A percentile compares a stretch with the other conserved stretches of the same genome.
phyloP scores from a whole-genome alignment of 2,888 invertebrate genomes.

The Spodoptera picta region DNA sequence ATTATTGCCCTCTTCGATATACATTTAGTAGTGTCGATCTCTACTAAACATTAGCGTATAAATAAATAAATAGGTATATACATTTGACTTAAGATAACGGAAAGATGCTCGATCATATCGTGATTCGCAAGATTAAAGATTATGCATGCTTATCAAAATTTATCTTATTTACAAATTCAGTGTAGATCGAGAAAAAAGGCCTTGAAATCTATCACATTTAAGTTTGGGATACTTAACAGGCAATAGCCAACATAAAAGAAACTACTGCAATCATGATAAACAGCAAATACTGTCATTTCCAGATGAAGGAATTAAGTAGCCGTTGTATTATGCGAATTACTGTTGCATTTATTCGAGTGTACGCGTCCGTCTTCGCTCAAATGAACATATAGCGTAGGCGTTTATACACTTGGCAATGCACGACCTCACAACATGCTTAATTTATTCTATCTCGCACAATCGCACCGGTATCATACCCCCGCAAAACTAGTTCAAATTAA shows the following conservation, averaged over 20 bases:
- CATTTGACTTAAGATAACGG: slow-evolving; percentile 66
- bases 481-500: slow-evolving; percentile 66
- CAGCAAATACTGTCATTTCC: slow-evolving; percentile 76
- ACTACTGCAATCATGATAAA: slow-evolving; percentile 65
- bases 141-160: slow-evolving; percentile 75
- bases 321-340: slow-evolving; percentile 79
- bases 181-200: slow-evolving; percentile 79
- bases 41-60: slow-evolving; percentile 64
- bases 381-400: slow-evolving; percentile 85
- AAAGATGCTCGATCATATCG: slow-evolving; percentile 72
- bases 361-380: slow-evolving; percentile 82
- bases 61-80: slow-evolving; percentile 75
- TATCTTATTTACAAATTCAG: slow-evolving; percentile 86
- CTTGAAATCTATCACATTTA: slow-evolving; percentile 84
- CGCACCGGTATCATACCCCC: slow-evolving; percentile 75
- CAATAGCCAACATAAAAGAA: slow-evolving; percentile 84
- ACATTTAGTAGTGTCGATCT: slow-evolving; percentile 64
- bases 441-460: slow-evolving; percentile 79
- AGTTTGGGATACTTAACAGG: slow-evolving; percentile 79
- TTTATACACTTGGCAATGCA: slow-evolving; percentile 76
- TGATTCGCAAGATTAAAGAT: slow-evolving; percentile 73
- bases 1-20: slow-evolving; percentile 85
- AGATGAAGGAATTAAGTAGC: slow-evolving; percentile 77
- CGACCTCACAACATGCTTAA: slow-evolving; percentile 80
- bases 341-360: slow-evolving; percentile 82